Conservation (phyloP, 2,888 invertebrate genomes). For the Cabera pusaria region DNA sequence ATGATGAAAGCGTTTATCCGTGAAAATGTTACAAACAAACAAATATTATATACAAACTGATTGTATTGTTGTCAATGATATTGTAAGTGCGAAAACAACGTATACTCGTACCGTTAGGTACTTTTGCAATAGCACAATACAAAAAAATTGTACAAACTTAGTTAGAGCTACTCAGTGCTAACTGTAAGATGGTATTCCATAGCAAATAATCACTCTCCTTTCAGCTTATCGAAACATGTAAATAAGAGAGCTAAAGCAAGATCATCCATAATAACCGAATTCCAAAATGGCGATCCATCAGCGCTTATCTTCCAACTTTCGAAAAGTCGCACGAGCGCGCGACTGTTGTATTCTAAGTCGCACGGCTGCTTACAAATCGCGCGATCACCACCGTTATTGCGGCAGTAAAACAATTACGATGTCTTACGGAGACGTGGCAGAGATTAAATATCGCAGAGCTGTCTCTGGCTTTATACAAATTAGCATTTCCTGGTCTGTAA, state of each 20-base stretch:
- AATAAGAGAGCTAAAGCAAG: slow-evolving; percentile 13
- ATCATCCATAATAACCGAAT: slow-evolving; percentile 13
- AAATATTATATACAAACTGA: no score
- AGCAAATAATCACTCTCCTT: no score
- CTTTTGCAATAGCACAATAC: no score
- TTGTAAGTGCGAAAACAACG: no score
- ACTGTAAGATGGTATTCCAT: no score
- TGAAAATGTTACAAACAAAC: no score
- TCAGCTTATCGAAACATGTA: slow-evolving; percentile 17
- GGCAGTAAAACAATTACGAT: slow-evolving; percentile 60
- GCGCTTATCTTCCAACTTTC: slow-evolving; percentile 15
- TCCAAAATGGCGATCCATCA: slow-evolving; percentile 18
- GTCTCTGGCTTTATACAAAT: slow-evolving; percentile 24
- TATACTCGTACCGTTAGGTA: no score
- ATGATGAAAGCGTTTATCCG: no score
- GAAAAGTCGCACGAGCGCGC: slow-evolving; percentile 1
- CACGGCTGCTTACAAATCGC: slow-evolving; percentile 51
- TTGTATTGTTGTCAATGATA: no score
- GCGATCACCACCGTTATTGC: slow-evolving; percentile 42
- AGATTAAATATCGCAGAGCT: slow-evolving; percentile 34
- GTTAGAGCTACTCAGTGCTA: no score
- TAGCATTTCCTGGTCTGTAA: slow-evolving; percentile 47
- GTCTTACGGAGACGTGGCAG: slow-evolving; percentile 31
- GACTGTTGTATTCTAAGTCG: slow-evolving; percentile 6
- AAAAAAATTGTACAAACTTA: no score